These are phyloP conservation scores for Urophycis tenuis DNA, from an alignment of 2,797 vertebrate genomes.

Conservation along the genomic window DNA sequence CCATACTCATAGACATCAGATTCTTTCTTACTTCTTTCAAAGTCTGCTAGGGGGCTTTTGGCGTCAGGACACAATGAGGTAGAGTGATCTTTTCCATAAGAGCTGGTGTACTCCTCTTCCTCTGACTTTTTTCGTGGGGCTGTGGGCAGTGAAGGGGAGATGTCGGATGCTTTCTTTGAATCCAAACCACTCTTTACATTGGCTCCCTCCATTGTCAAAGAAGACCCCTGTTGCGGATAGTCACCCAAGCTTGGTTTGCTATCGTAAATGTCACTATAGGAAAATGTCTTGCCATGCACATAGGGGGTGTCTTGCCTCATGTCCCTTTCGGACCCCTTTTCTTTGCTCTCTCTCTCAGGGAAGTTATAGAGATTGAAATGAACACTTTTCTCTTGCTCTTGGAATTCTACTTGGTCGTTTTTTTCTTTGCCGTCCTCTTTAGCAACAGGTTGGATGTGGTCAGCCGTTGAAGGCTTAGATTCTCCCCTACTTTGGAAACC, in stretches of 20 bases:
- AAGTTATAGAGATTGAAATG: constrained; percentile 64
- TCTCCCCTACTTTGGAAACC: constrained; percentile 37
- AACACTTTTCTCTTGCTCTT: constrained; percentile 64
- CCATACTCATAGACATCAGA: constrained; percentile 39
- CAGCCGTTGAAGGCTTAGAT: constrained; percentile 37
- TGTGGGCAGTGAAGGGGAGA: neutral
- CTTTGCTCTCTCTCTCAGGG: constrained; percentile 64
- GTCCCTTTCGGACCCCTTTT: constrained; percentile 61
- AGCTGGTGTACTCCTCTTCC: constrained; percentile 27
- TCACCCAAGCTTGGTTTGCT: constrained; percentile 72
- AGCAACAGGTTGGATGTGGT: constrained; percentile 46
- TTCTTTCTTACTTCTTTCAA: constrained; percentile 45
- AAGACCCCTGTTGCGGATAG: constrained; percentile 57
- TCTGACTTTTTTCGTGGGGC: constrained; percentile 29
- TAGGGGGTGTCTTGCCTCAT: constrained; percentile 93
- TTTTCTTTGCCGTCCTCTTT: constrained; percentile 37
- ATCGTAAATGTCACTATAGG: constrained; percentile 88
- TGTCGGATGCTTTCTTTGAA: constrained; percentile 27
- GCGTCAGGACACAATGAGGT: constrained; percentile 31
- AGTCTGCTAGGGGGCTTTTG: constrained; percentile 21
- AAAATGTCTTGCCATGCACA: constrained; percentile 87
- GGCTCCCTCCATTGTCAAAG: constrained; percentile 52
- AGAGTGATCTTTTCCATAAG: constrained; percentile 38
- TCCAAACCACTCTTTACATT: constrained; percentile 28
- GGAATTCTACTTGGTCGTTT: constrained; percentile 36